Base-by-base conservation (phyloP, 2,888 invertebrate genomes). In the Pristionchus mayeri region DNA sequence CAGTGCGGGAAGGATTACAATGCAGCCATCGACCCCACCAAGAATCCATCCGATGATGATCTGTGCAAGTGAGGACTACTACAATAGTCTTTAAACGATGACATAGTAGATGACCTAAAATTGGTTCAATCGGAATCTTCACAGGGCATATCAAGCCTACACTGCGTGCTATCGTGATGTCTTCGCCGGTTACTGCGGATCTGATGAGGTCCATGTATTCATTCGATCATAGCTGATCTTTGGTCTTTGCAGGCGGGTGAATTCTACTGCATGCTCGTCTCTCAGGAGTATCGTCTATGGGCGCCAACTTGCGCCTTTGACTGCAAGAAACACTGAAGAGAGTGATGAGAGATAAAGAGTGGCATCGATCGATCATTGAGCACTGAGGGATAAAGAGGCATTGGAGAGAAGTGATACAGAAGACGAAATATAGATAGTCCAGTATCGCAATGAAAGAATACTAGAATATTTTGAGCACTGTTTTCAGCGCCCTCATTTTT, bases 241-340 rank as follows among this genome's bases (percentile, higher is more conserved):
- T 30, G 44, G 13, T n/a, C 40, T 71, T 18, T 71, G 37, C 71
- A 71, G 71, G 71, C 71, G 16, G 71, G 71, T 4, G 71, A 71
- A 24, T 71, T 71, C 71, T 71, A 71, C 44, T 71, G 71, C 16
- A 37, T 40, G 71, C 71, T 71, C 71, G 71, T 71, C 71, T 71
- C 71, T 71, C 40, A 71, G 71, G 71, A 71, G 18, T 71, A 71
- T 13, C 37, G 71, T 13, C 21, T 71, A 24, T 71, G 21, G 7
- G 6, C 71, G 1, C 71, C 71, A 40, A 71, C 71, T 37, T 71
- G 71, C 40, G 40, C n/a, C 3, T 71, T 71, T 40, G 71, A 71
- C 40, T 71, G 71, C 44, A 71, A 71, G 71, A 37, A 44, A 21
- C 30, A 67, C 21, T 67, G 67, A 67, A 24, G 21, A 6, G 11